phyloP scores from a whole-genome alignment of 1,140 invertebrate species.

The Bombus superbus region DNA sequence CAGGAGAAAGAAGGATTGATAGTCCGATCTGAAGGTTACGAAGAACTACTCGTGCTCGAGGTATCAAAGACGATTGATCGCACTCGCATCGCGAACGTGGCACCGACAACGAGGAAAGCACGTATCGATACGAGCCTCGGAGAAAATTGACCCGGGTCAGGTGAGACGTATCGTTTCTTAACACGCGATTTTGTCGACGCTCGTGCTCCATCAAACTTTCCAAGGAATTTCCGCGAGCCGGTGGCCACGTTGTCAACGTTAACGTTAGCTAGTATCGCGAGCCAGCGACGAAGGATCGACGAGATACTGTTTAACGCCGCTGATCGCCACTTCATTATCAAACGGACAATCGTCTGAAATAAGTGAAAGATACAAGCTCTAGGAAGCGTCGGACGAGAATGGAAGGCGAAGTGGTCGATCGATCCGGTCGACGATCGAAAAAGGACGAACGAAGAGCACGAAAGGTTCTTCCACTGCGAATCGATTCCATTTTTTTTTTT shows the following conservation, averaged over 20 bases:
- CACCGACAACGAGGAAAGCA: neutral
- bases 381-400: neutral
- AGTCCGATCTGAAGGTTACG: neutral
- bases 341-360: no score
- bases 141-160: neutral
- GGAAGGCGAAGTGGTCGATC: no score
- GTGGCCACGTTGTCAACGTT: no score
- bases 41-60: neutral
- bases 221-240: no score
- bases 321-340: no score
- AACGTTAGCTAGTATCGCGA: no score
- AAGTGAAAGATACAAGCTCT: no score
- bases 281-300: no score
- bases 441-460: neutral
- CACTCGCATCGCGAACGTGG: neutral
- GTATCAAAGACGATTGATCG: no score
- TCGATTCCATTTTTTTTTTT: neutral
- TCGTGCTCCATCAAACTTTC: neutral
- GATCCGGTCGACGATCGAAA: neutral
- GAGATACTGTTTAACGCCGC: no score
- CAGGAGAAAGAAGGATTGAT: neutral
- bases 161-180: conserved; percentile 5
- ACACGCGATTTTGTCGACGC: neutral
- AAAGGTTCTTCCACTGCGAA: neutral
- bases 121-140: neutral